Base-by-base conservation (phyloP, 2,888 invertebrate species). In the Amphiduros pacificus region DNA sequence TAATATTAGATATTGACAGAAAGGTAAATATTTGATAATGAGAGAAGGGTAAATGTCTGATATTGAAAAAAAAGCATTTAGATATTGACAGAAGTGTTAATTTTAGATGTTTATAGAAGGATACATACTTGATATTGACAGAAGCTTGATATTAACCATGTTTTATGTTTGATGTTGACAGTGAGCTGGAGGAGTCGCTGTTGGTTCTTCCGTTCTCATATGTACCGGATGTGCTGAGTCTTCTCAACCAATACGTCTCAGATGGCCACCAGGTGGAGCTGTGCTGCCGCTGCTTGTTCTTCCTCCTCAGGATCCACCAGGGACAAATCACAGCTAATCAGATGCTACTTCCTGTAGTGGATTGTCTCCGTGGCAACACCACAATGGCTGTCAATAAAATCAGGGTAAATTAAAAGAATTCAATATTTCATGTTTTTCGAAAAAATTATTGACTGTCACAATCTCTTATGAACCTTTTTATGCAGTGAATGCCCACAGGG, bases 171-270 rank as follows among this genome's bases (percentile, higher is more conserved):
- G 6, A 11, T 55, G 32, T 55, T 84, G 85, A 4, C 83, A 93
- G 96, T 77, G 95, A 97, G 77, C 83, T 98, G 64, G 94, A 97
- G 82, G 94, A 95, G 82, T 88, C 94, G 0, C 84, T 98, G 0
- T 84, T 96, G 0, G 85, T 95, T 14, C 83, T 98, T 49, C 94
- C 96, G 1, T 92, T 94, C 78, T 87, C 89, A 55, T 87, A 89
- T 56, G 92, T 93, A 1, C 88, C 90, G 74, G 89, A 91, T 55
- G 85, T 97, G 53, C 84, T 98, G 0, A 86, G 88, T 61, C 85
- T 89, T 74, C 82, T 96, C 64, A 89, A 91, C 0, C 77, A 84
- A 5, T 84, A 95, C 60, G 84, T 94, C 11, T 85, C 86, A 50
- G 86, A 88, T 64, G 88, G 89, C 32, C 90, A 90, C 79, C 84